phyloP scores from a whole-genome alignment of 2,113 vertebrate species.

The Ciconia stormi region DNA sequence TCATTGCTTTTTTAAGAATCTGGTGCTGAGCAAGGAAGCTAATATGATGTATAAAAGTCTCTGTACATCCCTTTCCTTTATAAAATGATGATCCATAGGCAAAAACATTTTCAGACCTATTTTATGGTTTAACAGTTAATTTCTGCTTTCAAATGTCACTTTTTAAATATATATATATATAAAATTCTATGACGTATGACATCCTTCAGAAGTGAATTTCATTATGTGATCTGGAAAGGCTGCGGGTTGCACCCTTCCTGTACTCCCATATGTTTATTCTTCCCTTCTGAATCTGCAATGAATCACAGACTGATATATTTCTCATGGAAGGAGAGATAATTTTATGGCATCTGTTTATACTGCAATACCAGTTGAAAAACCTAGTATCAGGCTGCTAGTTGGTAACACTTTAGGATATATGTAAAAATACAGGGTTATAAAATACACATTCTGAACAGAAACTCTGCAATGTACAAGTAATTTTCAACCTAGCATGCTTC shows the following conservation, averaged over 20 bases:
- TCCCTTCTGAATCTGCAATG: neutral
- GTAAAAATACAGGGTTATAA: neutral
- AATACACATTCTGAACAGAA: neutral
- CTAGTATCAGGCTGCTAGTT: neutral
- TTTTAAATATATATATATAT: neutral
- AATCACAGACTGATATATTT: neutral
- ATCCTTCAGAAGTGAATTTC: neutral
- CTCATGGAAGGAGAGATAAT: neutral
- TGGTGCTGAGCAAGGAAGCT: neutral
- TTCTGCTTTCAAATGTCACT: neutral
- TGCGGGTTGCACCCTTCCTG: neutral
- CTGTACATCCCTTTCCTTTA: neutral
- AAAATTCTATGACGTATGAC: neutral
- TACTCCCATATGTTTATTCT: neutral
- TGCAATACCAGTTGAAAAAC: neutral
- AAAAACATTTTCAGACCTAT: neutral
- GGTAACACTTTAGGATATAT: neutral
- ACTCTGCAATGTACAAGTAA: neutral
- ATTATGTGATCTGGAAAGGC: neutral
- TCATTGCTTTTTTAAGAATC: neutral
- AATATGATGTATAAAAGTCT: neutral
- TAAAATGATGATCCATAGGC: neutral
- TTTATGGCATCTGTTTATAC: neutral
- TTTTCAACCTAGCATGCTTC: neutral
- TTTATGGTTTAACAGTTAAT: neutral